These are phyloP conservation scores for Caenorhabditis sp. DNA, from an alignment of 2,888 invertebrate genomes.

Conservation along the genomic window DNA sequence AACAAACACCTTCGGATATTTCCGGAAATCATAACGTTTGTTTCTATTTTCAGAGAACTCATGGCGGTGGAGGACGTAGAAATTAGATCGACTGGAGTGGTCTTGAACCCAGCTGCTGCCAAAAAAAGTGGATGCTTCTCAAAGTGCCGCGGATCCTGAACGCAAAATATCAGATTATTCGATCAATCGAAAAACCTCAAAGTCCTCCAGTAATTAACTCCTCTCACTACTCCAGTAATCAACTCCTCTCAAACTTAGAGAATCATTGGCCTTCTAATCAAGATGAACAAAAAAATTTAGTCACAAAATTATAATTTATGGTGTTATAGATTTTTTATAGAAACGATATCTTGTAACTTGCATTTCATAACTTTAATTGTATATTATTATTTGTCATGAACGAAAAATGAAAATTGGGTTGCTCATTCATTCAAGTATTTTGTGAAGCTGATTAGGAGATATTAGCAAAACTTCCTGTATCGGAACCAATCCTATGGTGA, in stretches of 20 bases:
- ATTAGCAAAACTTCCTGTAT: too few species aligned
- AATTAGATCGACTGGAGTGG: constrained; percentile 75
- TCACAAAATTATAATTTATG: too few species aligned
- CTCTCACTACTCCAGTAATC: background rate
- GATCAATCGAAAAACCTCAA: background rate
- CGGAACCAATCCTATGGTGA: too few species aligned
- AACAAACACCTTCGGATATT: background rate
- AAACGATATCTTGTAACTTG: too few species aligned
- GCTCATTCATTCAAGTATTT: too few species aligned
- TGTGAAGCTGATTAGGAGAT: too few species aligned
- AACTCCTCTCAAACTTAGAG: background rate
- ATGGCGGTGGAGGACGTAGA: constrained; percentile 80
- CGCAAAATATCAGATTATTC: background rate
- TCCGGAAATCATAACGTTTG: background rate
- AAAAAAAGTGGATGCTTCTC: constrained; percentile 74
- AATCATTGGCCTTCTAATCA: background rate
- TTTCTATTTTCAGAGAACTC: constrained; percentile 72
- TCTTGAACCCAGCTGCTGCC: constrained; percentile 68
- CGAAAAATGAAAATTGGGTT: too few species aligned
- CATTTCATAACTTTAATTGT: too few species aligned
- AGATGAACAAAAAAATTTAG: too few species aligned
- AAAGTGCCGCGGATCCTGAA: constrained; percentile 65
- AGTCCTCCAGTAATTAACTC: background rate
- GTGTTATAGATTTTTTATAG: background rate
- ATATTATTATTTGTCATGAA: too few species aligned